These are phyloP conservation scores for Gavia stellata DNA, from an alignment of 2,113 vertebrate genomes.

Conservation along the genomic window DNA sequence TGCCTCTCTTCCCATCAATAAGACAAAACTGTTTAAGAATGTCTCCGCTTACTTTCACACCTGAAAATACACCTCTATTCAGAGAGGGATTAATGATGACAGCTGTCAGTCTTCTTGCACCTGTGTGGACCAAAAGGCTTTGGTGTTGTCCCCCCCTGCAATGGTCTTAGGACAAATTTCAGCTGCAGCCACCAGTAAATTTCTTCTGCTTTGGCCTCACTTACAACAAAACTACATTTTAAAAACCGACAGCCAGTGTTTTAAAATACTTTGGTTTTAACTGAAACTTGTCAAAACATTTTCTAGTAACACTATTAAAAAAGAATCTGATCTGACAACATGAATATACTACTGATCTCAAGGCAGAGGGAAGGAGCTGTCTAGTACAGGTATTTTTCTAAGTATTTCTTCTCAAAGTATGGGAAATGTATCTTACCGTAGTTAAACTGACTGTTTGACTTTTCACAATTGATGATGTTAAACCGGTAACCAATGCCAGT, in stretches of 20 bases:
- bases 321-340: not conserved
- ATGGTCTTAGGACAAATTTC: not conserved
- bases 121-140: not conserved
- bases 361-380: not conserved
- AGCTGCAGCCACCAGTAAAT: not conserved
- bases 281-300: not conserved
- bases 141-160: not conserved
- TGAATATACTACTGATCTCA: not conserved
- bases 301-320: not conserved
- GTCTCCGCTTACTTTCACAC: not conserved
- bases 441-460: slow-evolving; percentile 99
- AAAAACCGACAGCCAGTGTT: not conserved
- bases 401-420: not conserved
- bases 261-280: not conserved
- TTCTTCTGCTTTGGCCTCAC: not conserved
- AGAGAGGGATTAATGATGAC: not conserved
- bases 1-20: not conserved
- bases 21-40: not conserved
- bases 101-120: not conserved
- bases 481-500: slow-evolving; percentile 86
- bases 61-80: not conserved
- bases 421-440: slow-evolving; percentile 81
- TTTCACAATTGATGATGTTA: slow-evolving; percentile 99
- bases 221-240: not conserved
- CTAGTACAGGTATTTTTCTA: not conserved